Evolutionary conservation across 2,888 invertebrate genomes (phyloP), one percentile per base, ranked within the genome.

Genomic region (Idaea aversata): DNA sequence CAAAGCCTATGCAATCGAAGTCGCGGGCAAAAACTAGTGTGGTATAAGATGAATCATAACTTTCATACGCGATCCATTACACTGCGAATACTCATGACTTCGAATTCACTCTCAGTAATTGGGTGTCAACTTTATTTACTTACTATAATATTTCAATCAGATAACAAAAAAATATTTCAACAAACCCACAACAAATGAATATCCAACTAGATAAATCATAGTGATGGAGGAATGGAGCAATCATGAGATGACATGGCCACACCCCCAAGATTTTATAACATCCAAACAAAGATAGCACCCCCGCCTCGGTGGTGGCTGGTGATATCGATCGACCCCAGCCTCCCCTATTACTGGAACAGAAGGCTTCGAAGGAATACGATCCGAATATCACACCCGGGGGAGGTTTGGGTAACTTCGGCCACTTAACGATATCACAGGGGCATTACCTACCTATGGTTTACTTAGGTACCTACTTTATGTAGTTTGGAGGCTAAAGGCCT

Each of bases 221-320:
- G 83, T 81, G 81, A 83, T 80, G 80, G 78, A 71, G 67, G 70
- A 70, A 74, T 73, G 69, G 70, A 72, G 79, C 81, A 81, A 80
- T 82, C 80, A 74, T 70, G 72, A 77, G 79, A 79, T 79, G 80
- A 80, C 78, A 71, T 69, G 76, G 76, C 87, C 88, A 87, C 88
- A 84, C 90, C 90, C 87, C 79, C 85, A 87, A 88, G 89, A 88
- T 88, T 89, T 88, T 88, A 86, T 89, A 87, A 88, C 85, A 88
- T 85, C 84, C 88, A 90, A 91, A 90, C 90, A 90, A 90, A 88
- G 88, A 88, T 82, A 82, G 75, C 71, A 72, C 63, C 66, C 63
- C 67, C 72, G 69, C 65, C 63, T 71, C 63, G 70, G 63, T 36
- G 5, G 36, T 5, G 10, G 15, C 38, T 25, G 57, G 57, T 57